These are phyloP conservation scores for Mythimna impura DNA, from an alignment of 2,888 invertebrate species.

Conservation along the genomic window DNA sequence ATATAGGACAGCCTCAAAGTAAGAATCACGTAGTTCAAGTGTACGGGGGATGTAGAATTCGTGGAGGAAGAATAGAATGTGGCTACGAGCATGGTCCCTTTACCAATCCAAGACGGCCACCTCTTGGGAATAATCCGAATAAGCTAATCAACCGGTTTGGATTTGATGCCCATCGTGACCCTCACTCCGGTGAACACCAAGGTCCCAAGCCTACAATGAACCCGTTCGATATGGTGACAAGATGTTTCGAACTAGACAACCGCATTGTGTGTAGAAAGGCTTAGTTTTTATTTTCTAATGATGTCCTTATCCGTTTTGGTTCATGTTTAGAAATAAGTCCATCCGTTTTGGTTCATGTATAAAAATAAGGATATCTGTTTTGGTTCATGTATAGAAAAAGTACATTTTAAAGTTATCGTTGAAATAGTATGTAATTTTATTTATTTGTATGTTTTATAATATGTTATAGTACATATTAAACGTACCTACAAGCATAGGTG, in stretches of 20 bases:
- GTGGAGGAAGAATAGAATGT: slow-evolving; percentile 81
- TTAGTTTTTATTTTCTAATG: not conserved
- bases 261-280: slow-evolving; percentile 44
- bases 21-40: slow-evolving; percentile 60
- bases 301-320: slow-evolving; percentile 8
- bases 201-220: slow-evolving; percentile 5
- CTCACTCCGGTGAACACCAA: not conserved
- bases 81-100: slow-evolving; percentile 78
- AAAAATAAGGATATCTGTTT: not conserved
- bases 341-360: slow-evolving; percentile 12
- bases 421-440: slow-evolving; percentile 13
- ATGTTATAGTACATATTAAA: not conserved
- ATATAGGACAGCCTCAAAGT: slow-evolving; percentile 71
- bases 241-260: slow-evolving; percentile 39
- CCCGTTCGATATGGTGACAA: slow-evolving; percentile 23
- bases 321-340: not conserved
- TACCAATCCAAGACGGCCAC: slow-evolving; percentile 65
- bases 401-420: not conserved
- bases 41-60: slow-evolving; percentile 75
- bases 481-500: not conserved
- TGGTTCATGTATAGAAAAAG: not conserved
- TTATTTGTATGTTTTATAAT: not conserved
- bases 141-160: not conserved
- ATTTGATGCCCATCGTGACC: too few relatives aligned
- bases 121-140: slow-evolving; percentile 35